Percentiles rank a stretch among this genome's conserved stretches.
Evolutionary conservation across 1,140 invertebrate species (phyloP).

Genomic region (Phthorimaea operculella): DNA sequence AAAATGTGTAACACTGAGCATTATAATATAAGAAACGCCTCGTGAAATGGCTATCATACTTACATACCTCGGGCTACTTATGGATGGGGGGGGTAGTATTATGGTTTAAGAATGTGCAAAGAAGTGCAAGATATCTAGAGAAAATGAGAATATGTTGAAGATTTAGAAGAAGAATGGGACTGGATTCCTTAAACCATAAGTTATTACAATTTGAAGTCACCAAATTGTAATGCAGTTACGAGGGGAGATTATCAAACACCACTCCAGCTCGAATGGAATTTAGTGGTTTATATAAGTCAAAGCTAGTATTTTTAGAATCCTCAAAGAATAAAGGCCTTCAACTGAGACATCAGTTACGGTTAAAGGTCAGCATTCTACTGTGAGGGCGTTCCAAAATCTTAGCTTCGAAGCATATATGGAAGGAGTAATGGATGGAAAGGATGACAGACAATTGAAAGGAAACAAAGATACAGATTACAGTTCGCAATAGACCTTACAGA

Average conservation of each 20-base stretch:
- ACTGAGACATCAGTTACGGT: conserved; percentile 39
- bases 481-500: conserved; percentile 19
- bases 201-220: conserved; percentile 67
- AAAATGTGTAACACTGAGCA: too few relatives aligned
- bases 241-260: conserved; percentile 66
- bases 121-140: conserved; percentile 15
- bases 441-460: conserved; percentile 13
- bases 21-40: too few relatives aligned
- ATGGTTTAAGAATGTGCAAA: conserved; percentile 9
- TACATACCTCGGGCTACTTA: conserved; percentile 18
- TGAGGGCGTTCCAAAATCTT: conserved; percentile 23
- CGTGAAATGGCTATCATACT: background rate
- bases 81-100: conserved; percentile 15
- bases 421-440: conserved; percentile 12
- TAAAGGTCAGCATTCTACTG: conserved; percentile 40
- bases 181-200: conserved; percentile 64
- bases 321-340: conserved; percentile 44
- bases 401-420: conserved; percentile 35
- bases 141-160: conserved; percentile 29
- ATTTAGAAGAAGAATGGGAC: conserved; percentile 58
- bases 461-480: conserved; percentile 15
- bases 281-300: conserved; percentile 30
- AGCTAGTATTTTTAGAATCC: conserved; percentile 31
- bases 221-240: conserved; percentile 69
- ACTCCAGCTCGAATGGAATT: conserved; percentile 32